Conservation (phyloP, 2,888 invertebrate genomes). For the Lepas anatifera region DNA sequence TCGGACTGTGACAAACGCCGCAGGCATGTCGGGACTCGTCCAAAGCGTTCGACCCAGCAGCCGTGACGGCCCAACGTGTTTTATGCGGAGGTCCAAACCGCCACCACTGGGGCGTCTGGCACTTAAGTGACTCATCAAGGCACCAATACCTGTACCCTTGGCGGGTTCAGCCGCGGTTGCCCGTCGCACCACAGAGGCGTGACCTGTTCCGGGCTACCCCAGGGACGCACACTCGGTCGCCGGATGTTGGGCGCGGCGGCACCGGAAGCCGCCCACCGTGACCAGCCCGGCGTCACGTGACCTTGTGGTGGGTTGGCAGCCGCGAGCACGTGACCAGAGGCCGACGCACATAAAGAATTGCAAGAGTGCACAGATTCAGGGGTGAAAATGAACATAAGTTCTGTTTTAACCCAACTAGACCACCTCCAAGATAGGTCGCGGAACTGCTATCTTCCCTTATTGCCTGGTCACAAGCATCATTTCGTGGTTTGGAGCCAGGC, state of each 20-base stretch:
- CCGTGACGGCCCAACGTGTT: not conserved
- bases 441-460: too few species aligned
- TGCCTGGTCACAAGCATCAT: too few species aligned
- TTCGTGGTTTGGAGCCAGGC: too few species aligned
- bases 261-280: slow-evolving; percentile 89
- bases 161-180: slow-evolving; percentile 63
- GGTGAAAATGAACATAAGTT: too few species aligned
- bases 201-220: not conserved
- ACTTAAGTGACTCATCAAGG: too few species aligned
- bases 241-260: slow-evolving; percentile 48
- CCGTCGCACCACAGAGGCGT: slow-evolving; percentile 32
- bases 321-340: slow-evolving; percentile 49
- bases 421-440: too few species aligned
- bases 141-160: too few species aligned
- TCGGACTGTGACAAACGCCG: slow-evolving; percentile 47
- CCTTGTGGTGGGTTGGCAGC: not conserved
- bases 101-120: too few species aligned
- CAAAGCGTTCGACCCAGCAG: not conserved
- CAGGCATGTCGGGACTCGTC: not conserved
- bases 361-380: too few species aligned
- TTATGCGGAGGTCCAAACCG: slow-evolving; percentile 34
- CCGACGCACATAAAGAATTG: too few species aligned
- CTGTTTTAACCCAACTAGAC: too few species aligned
- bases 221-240: slow-evolving; percentile 49
- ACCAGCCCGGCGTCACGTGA: slow-evolving; percentile 46